Conservation (phyloP, 2,888 invertebrate species). For the Zaprionus lineosus region DNA sequence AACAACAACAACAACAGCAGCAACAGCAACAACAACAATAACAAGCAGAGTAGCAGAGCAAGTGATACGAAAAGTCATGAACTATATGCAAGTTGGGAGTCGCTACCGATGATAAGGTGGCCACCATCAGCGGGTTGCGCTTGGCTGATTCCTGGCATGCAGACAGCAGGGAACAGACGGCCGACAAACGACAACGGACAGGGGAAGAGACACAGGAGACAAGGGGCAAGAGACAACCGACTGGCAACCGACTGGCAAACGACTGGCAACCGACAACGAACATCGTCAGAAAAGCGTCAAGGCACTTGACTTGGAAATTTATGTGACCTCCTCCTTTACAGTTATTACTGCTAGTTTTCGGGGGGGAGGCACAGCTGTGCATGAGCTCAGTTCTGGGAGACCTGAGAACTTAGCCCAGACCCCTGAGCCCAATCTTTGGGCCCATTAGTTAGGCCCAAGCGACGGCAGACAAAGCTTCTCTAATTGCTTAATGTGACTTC, state of each 20-base stretch:
- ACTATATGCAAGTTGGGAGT: conserved; percentile 46
- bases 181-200: conserved; percentile 2
- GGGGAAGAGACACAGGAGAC: conserved; percentile 8
- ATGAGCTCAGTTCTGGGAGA: no score
- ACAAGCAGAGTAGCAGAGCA: conserved; percentile 36
- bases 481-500: conserved; percentile 63
- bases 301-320: conserved; percentile 81
- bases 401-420: conserved; percentile 16
- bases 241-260: conserved; percentile 1
- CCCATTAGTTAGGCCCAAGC: conserved; percentile 66
- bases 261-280: background rate
- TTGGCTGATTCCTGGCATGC: conserved; percentile 73
- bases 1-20: conserved; percentile 24
- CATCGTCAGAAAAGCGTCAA: conserved; percentile 38
- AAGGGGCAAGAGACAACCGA: conserved; percentile 7
- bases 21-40: conserved; percentile 11
- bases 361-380: conserved; percentile 34
- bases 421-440: conserved; percentile 12
- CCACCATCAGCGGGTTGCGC: conserved; percentile 74
- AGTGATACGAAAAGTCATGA: conserved; percentile 67
- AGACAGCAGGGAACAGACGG: conserved; percentile 13
- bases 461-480: conserved; percentile 66
- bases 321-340: conserved; percentile 76
- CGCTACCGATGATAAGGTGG: conserved; percentile 57
- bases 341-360: conserved; percentile 58